A percentile compares a stretch with the other conserved stretches of the same genome.
Conservation (phyloP, 64 coral and sea anemone genomes). For the Pocillopora verrucosa region DNA sequence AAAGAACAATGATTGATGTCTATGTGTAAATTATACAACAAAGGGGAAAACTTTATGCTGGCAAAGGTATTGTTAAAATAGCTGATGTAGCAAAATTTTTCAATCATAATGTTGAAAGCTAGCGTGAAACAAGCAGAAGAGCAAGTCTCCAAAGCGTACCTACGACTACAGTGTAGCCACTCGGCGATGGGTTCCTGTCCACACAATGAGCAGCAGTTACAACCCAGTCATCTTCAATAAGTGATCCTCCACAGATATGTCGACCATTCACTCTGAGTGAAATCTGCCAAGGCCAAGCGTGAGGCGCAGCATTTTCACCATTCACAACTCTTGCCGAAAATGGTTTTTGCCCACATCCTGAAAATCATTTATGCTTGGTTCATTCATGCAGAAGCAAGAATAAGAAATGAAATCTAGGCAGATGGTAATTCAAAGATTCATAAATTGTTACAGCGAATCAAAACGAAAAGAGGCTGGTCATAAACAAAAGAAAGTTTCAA, state of each 20-base stretch:
- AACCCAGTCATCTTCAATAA: constrained; percentile 49
- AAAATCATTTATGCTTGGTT: neutral
- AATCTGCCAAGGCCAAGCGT: constrained; percentile 90
- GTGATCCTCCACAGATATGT: constrained; percentile 63
- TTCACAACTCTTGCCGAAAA: constrained; percentile 51
- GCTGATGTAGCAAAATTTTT: no score
- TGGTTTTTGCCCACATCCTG: constrained; percentile 1
- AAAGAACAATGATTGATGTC: no score
- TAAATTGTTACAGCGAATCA: no score
- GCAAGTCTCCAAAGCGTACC: constrained; percentile 9
- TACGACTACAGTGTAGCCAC: constrained; percentile 51
- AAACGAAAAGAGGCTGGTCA: no score
- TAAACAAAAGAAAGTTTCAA: no score
- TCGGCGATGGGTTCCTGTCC: constrained; percentile 22
- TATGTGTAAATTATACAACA: no score
- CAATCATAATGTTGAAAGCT: neutral
- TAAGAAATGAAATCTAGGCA: no score
- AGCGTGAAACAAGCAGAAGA: neutral
- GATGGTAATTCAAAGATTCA: no score
- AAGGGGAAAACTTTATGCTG: no score
- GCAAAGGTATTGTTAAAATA: no score
- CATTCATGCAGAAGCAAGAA: no score
- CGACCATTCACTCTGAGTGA: constrained; percentile 46
- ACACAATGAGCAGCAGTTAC: constrained; percentile 58
- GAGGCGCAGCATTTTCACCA: constrained; percentile 53